Evolutionary conservation across 2,888 invertebrate genomes (phyloP), one percentile per base, ranked within the genome.

Genomic region (Apeira syringaria): DNA sequence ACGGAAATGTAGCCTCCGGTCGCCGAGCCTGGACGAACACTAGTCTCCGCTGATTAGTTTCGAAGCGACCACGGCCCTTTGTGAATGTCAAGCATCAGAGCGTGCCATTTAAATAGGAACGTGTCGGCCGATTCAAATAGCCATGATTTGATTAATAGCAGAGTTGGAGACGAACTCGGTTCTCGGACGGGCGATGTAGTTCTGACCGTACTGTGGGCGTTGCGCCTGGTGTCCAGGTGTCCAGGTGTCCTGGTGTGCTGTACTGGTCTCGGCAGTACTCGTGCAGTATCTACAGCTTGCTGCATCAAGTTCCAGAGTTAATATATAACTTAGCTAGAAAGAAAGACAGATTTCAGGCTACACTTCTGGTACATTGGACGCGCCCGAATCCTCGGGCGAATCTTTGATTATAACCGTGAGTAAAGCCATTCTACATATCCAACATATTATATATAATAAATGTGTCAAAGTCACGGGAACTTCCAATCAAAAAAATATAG

Each of bases 281-380:
- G 80, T 75, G 78, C 86, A 85, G 85, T 77, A 78, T 86, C 89
- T 80, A 75, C 76, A 80, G 88, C 87, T 88, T 89, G 89, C 89
- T 89, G 89, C 89, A 89, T 88, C 89, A 87, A 80, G 66, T 80
- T 74, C 75, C 55, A 60, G 54, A 58, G 59, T 64, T 64, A 64
- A 53, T 46, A 53, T 11, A 56, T 53, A 55, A 33, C 45, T 17
- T 59, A 53, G 42, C 56, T 53, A 1, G 5, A 7, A 7, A 20
- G 24, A 51, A 52, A 67, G 59, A 66, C 60, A 68, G 64, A 68
- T 74, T 65, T 73, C 65, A 68, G 70, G 68, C 62, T 32, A 26
- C 20, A 15, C 9, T 26, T 26, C n/a, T 26, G 20, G 20, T 20
- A 7, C 15, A n/a, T n/a, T n/a, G n/a, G n/a, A n/a, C n/a, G n/a